Base-by-base conservation (phyloP, 2,113 vertebrate species). In the Menidia beryllina region DNA sequence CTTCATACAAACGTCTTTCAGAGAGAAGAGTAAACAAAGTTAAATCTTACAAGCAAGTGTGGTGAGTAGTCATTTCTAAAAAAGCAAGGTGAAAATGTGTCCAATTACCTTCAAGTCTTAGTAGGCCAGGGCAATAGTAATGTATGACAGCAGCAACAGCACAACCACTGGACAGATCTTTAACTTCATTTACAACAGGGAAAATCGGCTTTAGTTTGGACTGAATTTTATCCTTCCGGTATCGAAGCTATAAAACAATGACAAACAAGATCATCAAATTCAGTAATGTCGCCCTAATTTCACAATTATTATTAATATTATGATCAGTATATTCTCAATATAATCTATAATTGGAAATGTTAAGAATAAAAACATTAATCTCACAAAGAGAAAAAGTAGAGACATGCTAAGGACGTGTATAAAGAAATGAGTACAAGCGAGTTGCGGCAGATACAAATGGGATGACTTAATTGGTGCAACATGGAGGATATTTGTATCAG, bases 91-190 rank as follows among this genome's bases (percentile, higher is more conserved):
- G 24, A 13, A 0, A 48, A 41, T 34, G 2, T 43, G 41, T 4
- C 41, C 21, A 47, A 72, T 74, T 89, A 97, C 96, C 96, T 85
- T 97, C 95, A 19, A 97, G 93, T 58, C 94, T 90, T 30, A 97
- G 76, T 41, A 96, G 86, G 54, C 93, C 90, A 1, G 96, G 96
- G 75, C 96, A 97, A 69, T 97, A 97, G 82, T 94, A 94, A 86
- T 97, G 95, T 74, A 97, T 93, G 2, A 94, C 93, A 14, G 96
- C 94, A 2, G 95, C 95, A 60, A 97, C 69, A 0, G 95, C 96
- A 3, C 94, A 95, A 13, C 96, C 96, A 20, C 85, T 96, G 27
- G 95, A 95, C 57, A 97, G 89, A 84, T 97, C 95, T 89, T 95
- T 94, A 61, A 96, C 83, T 68, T 92, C 89, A 13, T 92, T 94